Percentiles rank a stretch among this genome's conserved stretches.
Conservation (phyloP, 2,113 vertebrate genomes). For the Clinocottus analis region DNA sequence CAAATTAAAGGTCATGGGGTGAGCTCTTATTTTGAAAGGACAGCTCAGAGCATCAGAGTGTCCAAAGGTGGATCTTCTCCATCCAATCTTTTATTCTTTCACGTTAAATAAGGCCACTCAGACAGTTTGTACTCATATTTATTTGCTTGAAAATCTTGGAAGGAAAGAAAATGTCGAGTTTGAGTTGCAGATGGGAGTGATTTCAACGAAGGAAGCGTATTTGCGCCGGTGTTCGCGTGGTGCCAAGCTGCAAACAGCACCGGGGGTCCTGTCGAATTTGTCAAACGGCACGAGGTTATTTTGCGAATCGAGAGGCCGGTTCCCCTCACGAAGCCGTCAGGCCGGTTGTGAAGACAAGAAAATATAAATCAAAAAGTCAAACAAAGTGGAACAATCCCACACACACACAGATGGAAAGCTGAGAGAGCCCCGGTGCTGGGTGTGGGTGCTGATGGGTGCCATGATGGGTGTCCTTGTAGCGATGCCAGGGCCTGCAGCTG, state of each 20-base stretch:
- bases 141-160: no score
- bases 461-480: constrained; percentile 55
- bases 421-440: constrained; percentile 11
- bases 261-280: background rate
- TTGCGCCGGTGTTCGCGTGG: constrained; percentile 9
- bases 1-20: no score
- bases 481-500: constrained; percentile 59
- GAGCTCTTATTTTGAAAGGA: no score
- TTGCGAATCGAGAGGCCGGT: background rate
- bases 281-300: background rate
- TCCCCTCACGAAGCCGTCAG: background rate
- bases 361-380: background rate
- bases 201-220: constrained; percentile 6
- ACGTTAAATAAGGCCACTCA: background rate
- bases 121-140: no score
- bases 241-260: background rate
- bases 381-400: background rate
- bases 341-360: background rate
- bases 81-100: background rate
- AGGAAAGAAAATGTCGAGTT: background rate
- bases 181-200: constrained; percentile 1
- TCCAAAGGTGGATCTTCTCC: background rate
- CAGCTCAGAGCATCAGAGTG: no score
- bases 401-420: background rate
- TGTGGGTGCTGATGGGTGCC: constrained; percentile 41